A percentile compares a stretch with the other conserved stretches of the same genome.
phyloP scores from a whole-genome alignment of 2,797 vertebrate species.

The Morus bassanus region DNA sequence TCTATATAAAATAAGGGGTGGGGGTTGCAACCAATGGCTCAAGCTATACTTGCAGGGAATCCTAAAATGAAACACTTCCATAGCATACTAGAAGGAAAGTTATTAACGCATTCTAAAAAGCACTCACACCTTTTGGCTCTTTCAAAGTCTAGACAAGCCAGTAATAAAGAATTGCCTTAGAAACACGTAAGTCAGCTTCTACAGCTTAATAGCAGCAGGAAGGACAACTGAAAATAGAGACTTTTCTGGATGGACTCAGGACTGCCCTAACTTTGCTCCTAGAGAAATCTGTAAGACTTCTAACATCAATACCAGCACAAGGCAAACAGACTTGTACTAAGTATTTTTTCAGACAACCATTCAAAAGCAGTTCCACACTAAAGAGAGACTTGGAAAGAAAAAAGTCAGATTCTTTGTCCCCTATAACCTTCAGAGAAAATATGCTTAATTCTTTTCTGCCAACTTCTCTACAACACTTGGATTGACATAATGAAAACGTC shows the following conservation, averaged over 20 bases:
- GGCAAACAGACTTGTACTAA: neutral
- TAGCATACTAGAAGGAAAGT: neutral
- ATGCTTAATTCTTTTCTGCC: neutral
- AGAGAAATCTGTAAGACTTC: neutral
- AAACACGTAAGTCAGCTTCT: neutral
- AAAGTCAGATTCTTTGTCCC: neutral
- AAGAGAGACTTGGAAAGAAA: neutral
- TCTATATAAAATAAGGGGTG: neutral
- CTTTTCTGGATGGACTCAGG: neutral
- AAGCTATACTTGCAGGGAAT: neutral
- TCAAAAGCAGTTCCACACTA: neutral
- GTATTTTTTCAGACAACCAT: neutral
- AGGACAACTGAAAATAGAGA: neutral
- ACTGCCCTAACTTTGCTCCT: neutral
- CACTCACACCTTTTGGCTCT: neutral
- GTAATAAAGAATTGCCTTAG: neutral
- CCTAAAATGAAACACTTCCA: conserved; percentile 39
- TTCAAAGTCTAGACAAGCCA: conserved; percentile 9
- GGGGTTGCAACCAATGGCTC: neutral
- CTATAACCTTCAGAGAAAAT: neutral
- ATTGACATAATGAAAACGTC: neutral
- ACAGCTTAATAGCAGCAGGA: neutral
- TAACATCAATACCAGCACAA: neutral
- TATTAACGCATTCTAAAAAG: conserved; percentile 38
- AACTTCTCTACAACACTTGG: neutral